A percentile compares a stretch with the other conserved stretches of the same genome.
phyloP scores from a whole-genome alignment of 2,113 vertebrate species.

The Sciurus niger region DNA sequence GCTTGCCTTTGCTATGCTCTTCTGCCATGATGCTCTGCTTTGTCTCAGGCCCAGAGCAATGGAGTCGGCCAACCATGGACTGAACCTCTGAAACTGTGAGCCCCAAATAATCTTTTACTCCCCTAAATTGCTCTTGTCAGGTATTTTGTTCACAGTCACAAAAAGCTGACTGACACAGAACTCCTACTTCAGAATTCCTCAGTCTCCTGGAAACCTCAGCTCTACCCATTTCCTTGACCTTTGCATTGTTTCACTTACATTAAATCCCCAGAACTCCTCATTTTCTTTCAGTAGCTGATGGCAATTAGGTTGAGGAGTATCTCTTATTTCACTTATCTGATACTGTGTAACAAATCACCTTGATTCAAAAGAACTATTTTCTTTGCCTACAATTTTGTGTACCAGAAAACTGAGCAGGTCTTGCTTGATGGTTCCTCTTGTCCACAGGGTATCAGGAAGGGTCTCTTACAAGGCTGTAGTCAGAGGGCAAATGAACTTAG shows the following conservation, averaged over 20 bases:
- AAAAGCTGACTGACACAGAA: no score
- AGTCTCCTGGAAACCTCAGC: neutral
- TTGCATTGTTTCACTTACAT: neutral
- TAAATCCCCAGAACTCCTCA: neutral
- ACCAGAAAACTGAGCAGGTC: neutral
- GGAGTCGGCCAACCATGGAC: no score
- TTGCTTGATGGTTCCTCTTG: neutral
- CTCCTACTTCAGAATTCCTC: neutral
- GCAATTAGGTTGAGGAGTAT: neutral
- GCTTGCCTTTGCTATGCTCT: no score
- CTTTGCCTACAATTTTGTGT: neutral
- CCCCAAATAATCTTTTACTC: no score
- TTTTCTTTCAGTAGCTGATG: neutral
- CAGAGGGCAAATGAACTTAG: neutral
- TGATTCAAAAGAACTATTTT: neutral
- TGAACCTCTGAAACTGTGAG: no score
- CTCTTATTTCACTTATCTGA: neutral
- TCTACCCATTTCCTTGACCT: neutral
- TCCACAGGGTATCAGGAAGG: neutral
- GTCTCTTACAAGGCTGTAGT: neutral
- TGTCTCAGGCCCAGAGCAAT: no score
- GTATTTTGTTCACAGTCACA: no score
- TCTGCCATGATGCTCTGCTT: no score
- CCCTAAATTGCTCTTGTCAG: no score
- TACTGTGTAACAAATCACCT: neutral